Conservation (phyloP, 2,888 invertebrate species). For the Polia nebulosa region DNA sequence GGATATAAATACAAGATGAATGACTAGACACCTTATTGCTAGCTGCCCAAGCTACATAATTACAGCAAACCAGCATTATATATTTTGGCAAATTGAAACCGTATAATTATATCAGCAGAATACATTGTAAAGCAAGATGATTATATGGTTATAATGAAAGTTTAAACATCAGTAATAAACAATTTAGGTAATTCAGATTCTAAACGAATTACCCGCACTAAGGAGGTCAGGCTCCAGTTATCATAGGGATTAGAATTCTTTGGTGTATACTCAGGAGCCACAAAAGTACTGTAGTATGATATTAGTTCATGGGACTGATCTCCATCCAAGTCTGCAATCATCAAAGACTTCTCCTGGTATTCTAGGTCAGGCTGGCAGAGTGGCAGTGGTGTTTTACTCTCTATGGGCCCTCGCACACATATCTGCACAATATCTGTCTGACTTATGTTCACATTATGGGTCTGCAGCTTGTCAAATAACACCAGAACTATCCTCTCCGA, state of each 20-base stretch:
- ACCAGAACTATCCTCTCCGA: constrained; percentile 95
- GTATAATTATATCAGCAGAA: constrained; percentile 56
- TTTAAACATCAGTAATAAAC: constrained; percentile 88
- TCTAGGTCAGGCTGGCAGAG: constrained; percentile 94
- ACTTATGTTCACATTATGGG: constrained; percentile 94
- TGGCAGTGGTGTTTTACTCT: constrained; percentile 78
- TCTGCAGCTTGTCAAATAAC: constrained; percentile 94
- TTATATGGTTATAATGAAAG: constrained; percentile 41
- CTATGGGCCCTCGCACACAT: constrained; percentile 88
- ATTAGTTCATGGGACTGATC: constrained; percentile 95
- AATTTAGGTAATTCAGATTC: constrained; percentile 94
- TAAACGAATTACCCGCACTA: constrained; percentile 93
- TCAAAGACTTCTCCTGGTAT: constrained; percentile 93
- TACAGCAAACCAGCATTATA: constrained; percentile 74
- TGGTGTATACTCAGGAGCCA: constrained; percentile 82
- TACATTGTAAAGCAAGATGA: constrained; percentile 60
- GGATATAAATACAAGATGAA: constrained; percentile 58
- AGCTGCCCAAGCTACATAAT: constrained; percentile 71
- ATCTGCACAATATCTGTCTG: constrained; percentile 95
- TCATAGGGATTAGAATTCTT: constrained; percentile 83
- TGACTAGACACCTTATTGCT: constrained; percentile 71
- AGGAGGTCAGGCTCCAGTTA: constrained; percentile 92
- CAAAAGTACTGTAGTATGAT: constrained; percentile 93
- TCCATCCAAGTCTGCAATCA: constrained; percentile 94
- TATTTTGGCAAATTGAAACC: constrained; percentile 63